Evolutionary conservation across 2,113 vertebrate species (phyloP).

Genomic region (Gallinago media): DNA sequence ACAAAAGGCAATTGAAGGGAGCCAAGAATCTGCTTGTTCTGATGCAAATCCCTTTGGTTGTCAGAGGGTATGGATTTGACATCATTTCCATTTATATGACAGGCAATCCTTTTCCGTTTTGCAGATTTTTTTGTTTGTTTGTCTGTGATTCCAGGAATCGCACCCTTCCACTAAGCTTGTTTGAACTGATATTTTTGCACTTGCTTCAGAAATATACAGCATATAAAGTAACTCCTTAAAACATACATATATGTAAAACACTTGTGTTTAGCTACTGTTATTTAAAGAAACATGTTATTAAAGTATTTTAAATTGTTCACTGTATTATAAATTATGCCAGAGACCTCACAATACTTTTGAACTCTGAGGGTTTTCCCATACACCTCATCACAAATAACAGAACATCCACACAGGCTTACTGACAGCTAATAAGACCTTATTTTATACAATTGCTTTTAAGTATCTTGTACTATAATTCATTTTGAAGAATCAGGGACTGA

Average conservation of each 20-base stretch:
- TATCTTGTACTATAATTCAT: neutral
- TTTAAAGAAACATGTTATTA: neutral
- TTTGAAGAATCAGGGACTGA: neutral
- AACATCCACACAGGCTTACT: neutral
- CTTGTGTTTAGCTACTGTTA: neutral
- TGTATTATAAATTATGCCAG: neutral
- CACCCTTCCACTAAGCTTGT: neutral
- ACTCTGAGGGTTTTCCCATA: neutral
- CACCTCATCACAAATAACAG: neutral
- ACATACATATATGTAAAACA: neutral
- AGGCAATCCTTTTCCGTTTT: neutral
- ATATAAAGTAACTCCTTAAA: neutral
- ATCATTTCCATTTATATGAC: neutral
- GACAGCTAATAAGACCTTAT: neutral
- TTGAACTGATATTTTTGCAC: neutral
- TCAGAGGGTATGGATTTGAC: neutral
- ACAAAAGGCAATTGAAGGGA: neutral
- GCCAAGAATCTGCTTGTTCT: neutral
- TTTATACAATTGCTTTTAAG: neutral
- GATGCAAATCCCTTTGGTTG: neutral
- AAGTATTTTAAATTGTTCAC: neutral
- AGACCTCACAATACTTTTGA: neutral
- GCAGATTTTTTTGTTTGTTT: neutral
- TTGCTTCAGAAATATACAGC: neutral
- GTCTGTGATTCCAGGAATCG: neutral